These are phyloP conservation scores for Balaeniceps rex DNA, from an alignment of 2,113 vertebrate species.

Conservation along the genomic window DNA sequence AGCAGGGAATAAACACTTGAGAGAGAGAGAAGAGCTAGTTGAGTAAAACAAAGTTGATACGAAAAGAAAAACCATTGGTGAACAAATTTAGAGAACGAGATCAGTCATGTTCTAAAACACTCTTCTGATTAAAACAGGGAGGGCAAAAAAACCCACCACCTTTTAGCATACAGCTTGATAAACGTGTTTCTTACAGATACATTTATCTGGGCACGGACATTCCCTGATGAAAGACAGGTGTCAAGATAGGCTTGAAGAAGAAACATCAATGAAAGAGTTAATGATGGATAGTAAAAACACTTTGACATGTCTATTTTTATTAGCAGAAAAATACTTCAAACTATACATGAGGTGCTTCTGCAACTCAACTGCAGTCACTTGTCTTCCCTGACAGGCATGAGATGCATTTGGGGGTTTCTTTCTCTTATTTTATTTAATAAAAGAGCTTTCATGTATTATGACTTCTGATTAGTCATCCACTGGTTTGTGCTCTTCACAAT, in stretches of 20 bases:
- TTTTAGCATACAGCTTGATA: neutral
- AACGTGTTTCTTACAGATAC: neutral
- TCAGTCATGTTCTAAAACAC: neutral
- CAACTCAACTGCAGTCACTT: neutral
- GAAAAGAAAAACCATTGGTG: neutral
- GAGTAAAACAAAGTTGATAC: neutral
- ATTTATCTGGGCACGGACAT: neutral
- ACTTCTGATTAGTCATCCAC: neutral
- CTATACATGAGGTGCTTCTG: neutral
- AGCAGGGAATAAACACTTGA: constrained; percentile 14
- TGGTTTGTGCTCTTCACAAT: neutral
- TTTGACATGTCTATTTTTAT: neutral
- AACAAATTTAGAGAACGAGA: neutral
- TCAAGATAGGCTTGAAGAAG: neutral
- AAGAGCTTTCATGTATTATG: neutral
- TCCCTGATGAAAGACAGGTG: neutral
- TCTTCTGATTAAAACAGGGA: neutral
- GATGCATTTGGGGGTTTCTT: neutral
- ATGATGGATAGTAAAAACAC: neutral
- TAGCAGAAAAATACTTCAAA: neutral
- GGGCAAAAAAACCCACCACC: neutral
- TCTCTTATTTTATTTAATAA: neutral
- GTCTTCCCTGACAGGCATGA: neutral
- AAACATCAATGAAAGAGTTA: neutral
- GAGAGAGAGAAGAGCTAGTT: neutral